Conservation (phyloP, 1,140 invertebrate genomes). For the Tetramorium alpestre region DNA sequence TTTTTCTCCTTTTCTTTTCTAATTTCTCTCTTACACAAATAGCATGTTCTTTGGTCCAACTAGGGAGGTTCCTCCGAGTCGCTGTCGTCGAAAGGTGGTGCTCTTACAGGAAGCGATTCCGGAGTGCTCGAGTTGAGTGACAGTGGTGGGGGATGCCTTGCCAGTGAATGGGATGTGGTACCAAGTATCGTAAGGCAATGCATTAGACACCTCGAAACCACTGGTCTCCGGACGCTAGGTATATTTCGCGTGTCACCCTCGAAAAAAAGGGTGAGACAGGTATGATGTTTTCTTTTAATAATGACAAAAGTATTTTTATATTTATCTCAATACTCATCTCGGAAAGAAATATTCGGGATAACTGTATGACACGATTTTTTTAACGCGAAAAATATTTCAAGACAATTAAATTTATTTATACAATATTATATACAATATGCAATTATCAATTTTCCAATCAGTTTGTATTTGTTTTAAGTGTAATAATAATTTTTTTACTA, state of each 20-base stretch:
- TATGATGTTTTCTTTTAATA: slow-evolving; percentile 80
- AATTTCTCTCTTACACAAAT: background rate
- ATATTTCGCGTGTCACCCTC: slow-evolving; percentile 96
- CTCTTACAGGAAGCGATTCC: slow-evolving; percentile 86
- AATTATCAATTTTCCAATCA: background rate
- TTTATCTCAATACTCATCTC: background rate
- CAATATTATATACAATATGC: too few species aligned
- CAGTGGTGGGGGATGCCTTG: slow-evolving; percentile 77
- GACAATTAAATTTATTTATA: background rate
- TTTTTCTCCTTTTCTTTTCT: background rate
- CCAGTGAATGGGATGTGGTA: slow-evolving; percentile 85
- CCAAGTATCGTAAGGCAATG: slow-evolving; percentile 92
- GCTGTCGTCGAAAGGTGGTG: slow-evolving; percentile 87
- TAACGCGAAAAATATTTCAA: background rate
- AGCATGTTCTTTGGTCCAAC: background rate
- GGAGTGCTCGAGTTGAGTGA: slow-evolving; percentile 86
- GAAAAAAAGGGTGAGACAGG: slow-evolving; percentile 96
- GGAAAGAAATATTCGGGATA: background rate
- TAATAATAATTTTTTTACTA: background rate
- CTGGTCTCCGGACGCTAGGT: slow-evolving; percentile 93
- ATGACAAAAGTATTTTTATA: background rate
- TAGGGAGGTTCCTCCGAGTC: slow-evolving; percentile 91
- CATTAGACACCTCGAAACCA: slow-evolving; percentile 91
- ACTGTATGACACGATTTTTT: slow-evolving; percentile 1
- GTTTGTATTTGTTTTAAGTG: background rate